Evolutionary conservation across 2,113 vertebrate species (phyloP).

Genomic region (Microtus richardsoni): DNA sequence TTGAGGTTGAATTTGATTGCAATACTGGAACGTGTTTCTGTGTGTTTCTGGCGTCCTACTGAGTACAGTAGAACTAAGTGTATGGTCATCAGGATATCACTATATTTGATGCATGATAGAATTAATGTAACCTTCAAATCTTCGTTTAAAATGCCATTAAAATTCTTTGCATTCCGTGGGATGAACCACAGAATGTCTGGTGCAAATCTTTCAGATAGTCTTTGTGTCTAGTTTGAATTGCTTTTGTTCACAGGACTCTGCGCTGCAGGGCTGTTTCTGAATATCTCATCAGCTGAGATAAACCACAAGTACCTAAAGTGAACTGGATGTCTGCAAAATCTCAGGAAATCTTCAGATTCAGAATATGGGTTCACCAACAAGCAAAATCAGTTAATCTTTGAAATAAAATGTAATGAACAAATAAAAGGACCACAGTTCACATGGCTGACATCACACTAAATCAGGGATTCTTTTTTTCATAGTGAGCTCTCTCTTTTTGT

Average conservation of each 20-base stretch:
- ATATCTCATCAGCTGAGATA: slow-evolving; percentile 85
- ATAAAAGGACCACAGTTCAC: slow-evolving; percentile 87
- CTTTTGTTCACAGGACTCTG: slow-evolving; percentile 82
- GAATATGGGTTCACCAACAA: slow-evolving; percentile 83
- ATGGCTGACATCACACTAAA: slow-evolving; percentile 87
- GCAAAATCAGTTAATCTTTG: slow-evolving; percentile 85
- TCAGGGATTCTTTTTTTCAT: slow-evolving; percentile 78
- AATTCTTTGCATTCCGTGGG: slow-evolving; percentile 78
- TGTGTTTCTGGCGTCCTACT: neutral
- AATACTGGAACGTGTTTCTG: slow-evolving; percentile 48
- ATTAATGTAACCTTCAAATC: slow-evolving; percentile 77
- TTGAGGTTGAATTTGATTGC: slow-evolving; percentile 55
- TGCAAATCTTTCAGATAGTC: slow-evolving; percentile 80
- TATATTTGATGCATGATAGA: slow-evolving; percentile 66
- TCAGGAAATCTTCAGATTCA: slow-evolving; percentile 85
- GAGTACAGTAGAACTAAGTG: neutral
- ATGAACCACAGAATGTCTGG: slow-evolving; percentile 64
- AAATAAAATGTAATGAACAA: slow-evolving; percentile 84
- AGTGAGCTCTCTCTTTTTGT: slow-evolving; percentile 53
- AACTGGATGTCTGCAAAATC: slow-evolving; percentile 86
- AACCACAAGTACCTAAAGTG: slow-evolving; percentile 84
- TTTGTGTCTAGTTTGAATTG: slow-evolving; percentile 83
- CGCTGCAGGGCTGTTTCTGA: slow-evolving; percentile 83
- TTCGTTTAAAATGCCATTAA: slow-evolving; percentile 83
- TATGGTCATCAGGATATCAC: slow-evolving; percentile 43